Evolutionary conservation across 2,113 vertebrate genomes (phyloP).

Genomic region (Garra rufa): DNA sequence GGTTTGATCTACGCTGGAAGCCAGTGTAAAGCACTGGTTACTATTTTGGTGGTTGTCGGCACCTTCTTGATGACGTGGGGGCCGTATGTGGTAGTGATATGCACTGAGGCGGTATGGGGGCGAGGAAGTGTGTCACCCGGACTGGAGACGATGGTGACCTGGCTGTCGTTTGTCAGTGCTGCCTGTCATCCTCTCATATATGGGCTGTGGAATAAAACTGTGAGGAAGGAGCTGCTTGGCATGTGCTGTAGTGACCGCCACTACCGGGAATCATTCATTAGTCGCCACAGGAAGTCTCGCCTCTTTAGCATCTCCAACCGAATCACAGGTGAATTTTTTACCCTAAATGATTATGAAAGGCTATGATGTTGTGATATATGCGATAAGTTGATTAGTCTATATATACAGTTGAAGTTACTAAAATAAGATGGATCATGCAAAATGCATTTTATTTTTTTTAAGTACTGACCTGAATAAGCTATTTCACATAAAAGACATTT

Average conservation of each 20-base stretch:
- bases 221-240: slow-evolving; percentile 92
- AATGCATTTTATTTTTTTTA: too few relatives aligned
- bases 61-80: slow-evolving; percentile 92
- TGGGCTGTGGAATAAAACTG: slow-evolving; percentile 96
- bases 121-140: slow-evolving; percentile 84
- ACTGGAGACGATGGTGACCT: slow-evolving; percentile 89
- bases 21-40: slow-evolving; percentile 94
- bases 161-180: slow-evolving; percentile 93
- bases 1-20: slow-evolving; percentile 92
- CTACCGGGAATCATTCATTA: slow-evolving; percentile 89
- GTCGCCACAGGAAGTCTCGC: slow-evolving; percentile 84
- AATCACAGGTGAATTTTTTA: slow-evolving; percentile 85
- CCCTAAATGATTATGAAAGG: background rate
- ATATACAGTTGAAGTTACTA: too few relatives aligned
- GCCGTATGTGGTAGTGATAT: slow-evolving; percentile 90
- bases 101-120: slow-evolving; percentile 90
- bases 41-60: slow-evolving; percentile 93
- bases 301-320: slow-evolving; percentile 97
- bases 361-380: background rate
- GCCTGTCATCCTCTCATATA: slow-evolving; percentile 94
- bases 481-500: too few relatives aligned
- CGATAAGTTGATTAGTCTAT: background rate
- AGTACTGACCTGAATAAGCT: too few relatives aligned
- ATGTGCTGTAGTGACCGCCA: slow-evolving; percentile 95
- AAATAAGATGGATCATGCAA: too few relatives aligned